phyloP scores from a whole-genome alignment of 2,888 invertebrate species.

The Isotomurus palustris region DNA sequence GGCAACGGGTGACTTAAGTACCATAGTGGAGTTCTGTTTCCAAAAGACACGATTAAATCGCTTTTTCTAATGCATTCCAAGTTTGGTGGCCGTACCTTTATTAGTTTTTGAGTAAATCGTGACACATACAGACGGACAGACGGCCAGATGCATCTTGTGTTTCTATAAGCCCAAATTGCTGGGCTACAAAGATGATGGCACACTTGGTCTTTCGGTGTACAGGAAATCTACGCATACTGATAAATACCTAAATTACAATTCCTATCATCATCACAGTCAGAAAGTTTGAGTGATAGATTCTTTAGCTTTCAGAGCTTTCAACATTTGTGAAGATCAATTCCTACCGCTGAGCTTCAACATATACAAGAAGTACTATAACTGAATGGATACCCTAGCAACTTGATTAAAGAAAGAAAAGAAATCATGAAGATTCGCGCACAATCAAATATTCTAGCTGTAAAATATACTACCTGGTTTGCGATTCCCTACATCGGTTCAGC shows the following conservation, averaged over 20 bases:
- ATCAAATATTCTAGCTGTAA: too few relatives aligned
- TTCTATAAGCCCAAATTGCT: too few relatives aligned
- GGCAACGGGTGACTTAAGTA: too few relatives aligned
- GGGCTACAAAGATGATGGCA: not conserved
- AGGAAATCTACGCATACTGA: conserved; percentile 17
- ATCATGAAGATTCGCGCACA: not conserved
- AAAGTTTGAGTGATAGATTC: conserved; percentile 22
- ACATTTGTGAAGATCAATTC: conserved; percentile 5
- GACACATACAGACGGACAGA: too few relatives aligned
- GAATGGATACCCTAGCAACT: conserved; percentile 1
- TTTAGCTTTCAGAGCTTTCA: conserved; percentile 9
- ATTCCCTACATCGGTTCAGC: not conserved
- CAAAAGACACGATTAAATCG: not conserved
- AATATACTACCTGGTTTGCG: not conserved
- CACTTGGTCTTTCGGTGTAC: conserved; percentile 1
- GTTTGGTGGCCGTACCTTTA: too few relatives aligned
- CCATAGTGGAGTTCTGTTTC: not conserved
- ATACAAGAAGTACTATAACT: not conserved
- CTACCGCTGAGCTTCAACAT: conserved; percentile 7
- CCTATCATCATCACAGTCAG: conserved; percentile 9
- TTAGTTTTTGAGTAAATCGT: too few relatives aligned
- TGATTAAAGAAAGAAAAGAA: not conserved
- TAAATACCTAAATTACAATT: conserved; percentile 14
- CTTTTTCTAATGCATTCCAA: too few relatives aligned
- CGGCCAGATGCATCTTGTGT: too few relatives aligned